A percentile compares a stretch with the other conserved stretches of the same genome.
Conservation (phyloP, 2,797 vertebrate species). For the Poecile montanus region DNA sequence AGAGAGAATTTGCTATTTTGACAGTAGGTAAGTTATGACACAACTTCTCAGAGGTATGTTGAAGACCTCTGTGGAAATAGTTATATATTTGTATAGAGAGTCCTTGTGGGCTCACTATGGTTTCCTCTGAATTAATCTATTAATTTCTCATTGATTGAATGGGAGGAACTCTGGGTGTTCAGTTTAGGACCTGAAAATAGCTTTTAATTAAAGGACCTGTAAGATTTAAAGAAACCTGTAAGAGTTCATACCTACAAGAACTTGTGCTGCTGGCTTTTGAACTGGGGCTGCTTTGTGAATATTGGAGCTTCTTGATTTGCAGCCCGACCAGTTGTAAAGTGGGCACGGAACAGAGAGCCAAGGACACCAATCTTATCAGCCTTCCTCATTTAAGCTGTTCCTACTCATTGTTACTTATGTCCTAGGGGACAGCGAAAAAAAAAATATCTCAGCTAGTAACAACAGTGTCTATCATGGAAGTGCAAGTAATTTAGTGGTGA, state of each 20-base stretch:
- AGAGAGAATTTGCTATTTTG: neutral
- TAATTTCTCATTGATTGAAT: neutral
- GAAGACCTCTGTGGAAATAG: neutral
- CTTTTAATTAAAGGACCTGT: neutral
- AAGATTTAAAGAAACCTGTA: neutral
- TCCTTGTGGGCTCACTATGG: neutral
- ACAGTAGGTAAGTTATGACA: neutral
- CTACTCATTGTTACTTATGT: neutral
- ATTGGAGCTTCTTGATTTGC: neutral
- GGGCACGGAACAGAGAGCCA: neutral
- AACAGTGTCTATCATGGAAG: neutral
- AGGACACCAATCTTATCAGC: neutral
- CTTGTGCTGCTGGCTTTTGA: neutral
- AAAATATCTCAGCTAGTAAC: neutral
- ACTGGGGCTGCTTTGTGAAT: neutral
- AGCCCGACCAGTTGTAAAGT: rapidly evolving
- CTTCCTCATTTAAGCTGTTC: neutral
- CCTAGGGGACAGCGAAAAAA: neutral
- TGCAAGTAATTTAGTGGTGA: neutral
- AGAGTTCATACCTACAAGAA: neutral
- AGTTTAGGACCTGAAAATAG: neutral
- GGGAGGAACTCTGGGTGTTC: neutral
- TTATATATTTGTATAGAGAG: neutral
- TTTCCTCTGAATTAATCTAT: neutral
- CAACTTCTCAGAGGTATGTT: neutral